Evolutionary conservation across 2,113 vertebrate genomes (phyloP), one percentile per base, ranked within the genome.

Genomic region (Megaceryle maxima): DNA sequence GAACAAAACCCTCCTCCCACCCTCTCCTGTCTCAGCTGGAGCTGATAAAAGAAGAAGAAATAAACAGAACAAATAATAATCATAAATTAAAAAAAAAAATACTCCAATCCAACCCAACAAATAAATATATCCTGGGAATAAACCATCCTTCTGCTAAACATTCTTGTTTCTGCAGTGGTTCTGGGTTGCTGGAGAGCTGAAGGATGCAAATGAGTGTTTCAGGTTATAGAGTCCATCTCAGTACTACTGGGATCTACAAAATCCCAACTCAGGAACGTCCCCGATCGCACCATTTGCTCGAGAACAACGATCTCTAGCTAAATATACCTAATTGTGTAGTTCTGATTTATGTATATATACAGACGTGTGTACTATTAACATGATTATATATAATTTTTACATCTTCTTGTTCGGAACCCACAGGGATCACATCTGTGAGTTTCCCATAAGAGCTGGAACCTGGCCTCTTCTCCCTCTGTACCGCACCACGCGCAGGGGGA

Each of bases 1-100:
- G 88, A 96, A 96, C 88, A 97, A 97, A 96, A 88, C 94, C 92
- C 92, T 92, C 95, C 96, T 96, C 91, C 96, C 88, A 88, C 94
- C 96, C 86, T 92, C 80, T 92, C 77, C 88, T 57, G 57, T 55
- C 96, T 96, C 95, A 95, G 96, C 94, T 96, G 92, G 92, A 96
- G 88, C 96, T 76, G 94, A 96, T 91, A 94, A 91, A 96, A 79
- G 86, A 79, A 63, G 72, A 73, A 76, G 73, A 95, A 88, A 84
- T 76, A 93, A 95, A 93, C 57, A 88, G 90, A 94, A 79, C 81
- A 83, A 91, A 95, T 28, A 55, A 69, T 37, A 93, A 70, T 37
- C 74, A 67, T 62, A 39, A 24, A 53, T 31, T 41, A 31, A 95
- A 39, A 13, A 70, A 63, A 22, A 33, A 43, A 79, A 51, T 33